Evolutionary conservation across 2,888 invertebrate genomes (phyloP).

Genomic region (Cistogaster globosa): DNA sequence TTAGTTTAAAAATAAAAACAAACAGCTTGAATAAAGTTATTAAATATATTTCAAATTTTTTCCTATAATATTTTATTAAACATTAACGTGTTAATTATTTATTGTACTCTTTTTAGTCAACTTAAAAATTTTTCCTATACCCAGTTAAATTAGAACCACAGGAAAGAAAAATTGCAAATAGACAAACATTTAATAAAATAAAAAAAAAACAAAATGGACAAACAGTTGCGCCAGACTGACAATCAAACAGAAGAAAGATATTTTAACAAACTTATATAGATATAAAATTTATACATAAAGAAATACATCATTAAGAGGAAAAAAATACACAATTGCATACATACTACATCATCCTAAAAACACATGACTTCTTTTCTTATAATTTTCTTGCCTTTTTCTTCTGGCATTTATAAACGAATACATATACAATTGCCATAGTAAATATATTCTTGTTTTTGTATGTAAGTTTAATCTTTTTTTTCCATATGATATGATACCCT

Average conservation of each 20-base stretch:
- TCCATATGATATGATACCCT: conserved; percentile 54
- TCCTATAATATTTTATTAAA: background rate
- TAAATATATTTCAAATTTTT: no score
- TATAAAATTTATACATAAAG: background rate
- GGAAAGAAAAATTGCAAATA: conserved; percentile 44
- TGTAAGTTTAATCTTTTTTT: conserved; percentile 58
- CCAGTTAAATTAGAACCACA: conserved; percentile 24
- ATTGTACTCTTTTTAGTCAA: background rate
- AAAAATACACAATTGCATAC: conserved; percentile 55
- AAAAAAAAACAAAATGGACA: conserved; percentile 49
- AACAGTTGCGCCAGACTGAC: conserved; percentile 43
- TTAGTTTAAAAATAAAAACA: no score
- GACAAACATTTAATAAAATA: conserved; percentile 55
- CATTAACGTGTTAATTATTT: conserved; percentile 23
- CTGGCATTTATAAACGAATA: conserved; percentile 53
- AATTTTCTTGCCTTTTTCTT: conserved; percentile 47
- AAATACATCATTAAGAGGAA: conserved; percentile 49
- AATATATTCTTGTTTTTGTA: conserved; percentile 42
- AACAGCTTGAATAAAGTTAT: no score
- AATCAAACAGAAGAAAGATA: conserved; percentile 4
- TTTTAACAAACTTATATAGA: conserved; percentile 18
- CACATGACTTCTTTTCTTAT: conserved; percentile 64
- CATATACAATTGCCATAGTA: background rate
- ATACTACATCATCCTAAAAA: background rate
- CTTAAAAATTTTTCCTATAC: conserved; percentile 15